Evolutionary conservation across 2,888 invertebrate species (phyloP).

Genomic region (Sinopyrophorus schimmeli): DNA sequence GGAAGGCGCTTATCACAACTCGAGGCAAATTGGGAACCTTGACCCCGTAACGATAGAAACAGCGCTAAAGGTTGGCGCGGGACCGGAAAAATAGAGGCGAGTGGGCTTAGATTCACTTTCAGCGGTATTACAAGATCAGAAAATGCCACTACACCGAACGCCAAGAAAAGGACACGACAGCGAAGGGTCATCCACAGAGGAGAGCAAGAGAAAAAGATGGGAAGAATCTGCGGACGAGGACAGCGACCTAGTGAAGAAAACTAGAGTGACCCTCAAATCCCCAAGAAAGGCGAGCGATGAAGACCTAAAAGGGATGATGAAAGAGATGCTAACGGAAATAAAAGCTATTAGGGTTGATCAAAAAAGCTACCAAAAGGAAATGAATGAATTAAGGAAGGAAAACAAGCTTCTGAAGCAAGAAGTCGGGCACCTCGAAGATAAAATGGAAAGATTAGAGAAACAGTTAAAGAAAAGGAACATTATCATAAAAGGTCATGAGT

Average conservation of each 20-base stretch:
- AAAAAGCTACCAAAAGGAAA: conserved; percentile 3
- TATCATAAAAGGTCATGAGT: conserved; percentile 1
- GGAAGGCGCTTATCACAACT: too few species aligned
- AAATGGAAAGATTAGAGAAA: conserved; percentile 1
- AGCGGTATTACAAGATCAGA: too few species aligned
- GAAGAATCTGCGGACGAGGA: neutral
- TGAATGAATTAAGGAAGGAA: conserved; percentile 4
- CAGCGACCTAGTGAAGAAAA: neutral
- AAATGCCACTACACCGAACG: neutral
- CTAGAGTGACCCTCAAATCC: neutral
- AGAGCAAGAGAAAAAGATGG: conserved; percentile 1
- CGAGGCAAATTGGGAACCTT: too few species aligned
- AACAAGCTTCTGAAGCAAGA: neutral
- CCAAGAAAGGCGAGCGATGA: neutral
- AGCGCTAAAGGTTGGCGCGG: too few species aligned
- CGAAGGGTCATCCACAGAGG: conserved; percentile 3
- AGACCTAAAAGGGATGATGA: neutral
- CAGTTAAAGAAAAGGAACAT: neutral
- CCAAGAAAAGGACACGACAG: conserved; percentile 2
- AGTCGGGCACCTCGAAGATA: neutral
- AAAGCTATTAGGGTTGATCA: conserved; percentile 3
- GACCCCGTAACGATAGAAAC: too few species aligned
- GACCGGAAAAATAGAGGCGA: too few species aligned
- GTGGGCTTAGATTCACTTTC: too few species aligned
- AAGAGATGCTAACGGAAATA: conserved; percentile 1